Evolutionary conservation across 2,888 invertebrate species (phyloP).

Genomic region (Pollenia amentaria): DNA sequence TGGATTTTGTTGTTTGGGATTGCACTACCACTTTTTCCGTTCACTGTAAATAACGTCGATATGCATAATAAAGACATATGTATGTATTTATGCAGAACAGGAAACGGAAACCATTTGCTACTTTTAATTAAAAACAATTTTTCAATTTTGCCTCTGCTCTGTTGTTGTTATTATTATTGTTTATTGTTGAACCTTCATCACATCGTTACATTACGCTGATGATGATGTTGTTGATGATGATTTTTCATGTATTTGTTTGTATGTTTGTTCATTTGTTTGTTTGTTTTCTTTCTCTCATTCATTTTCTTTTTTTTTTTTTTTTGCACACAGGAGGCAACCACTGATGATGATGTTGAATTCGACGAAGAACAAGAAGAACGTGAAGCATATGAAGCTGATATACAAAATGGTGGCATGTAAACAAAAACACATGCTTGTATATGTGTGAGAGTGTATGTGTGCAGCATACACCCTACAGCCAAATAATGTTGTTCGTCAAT

Average conservation of each 20-base stretch:
- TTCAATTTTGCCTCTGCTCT: constrained; percentile 58
- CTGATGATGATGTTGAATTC: constrained; percentile 87
- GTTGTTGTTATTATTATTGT: constrained; percentile 34
- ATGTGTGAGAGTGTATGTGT: constrained; percentile 49
- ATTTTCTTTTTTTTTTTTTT: constrained; percentile 69
- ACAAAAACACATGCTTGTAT: constrained; percentile 53
- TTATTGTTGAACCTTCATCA: constrained; percentile 63
- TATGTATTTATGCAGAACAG: constrained; percentile 18
- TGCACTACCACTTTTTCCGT: background rate
- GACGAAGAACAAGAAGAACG: constrained; percentile 85
- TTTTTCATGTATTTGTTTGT: constrained; percentile 65
- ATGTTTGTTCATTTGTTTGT: constrained; percentile 30
- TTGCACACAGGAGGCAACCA: constrained; percentile 86
- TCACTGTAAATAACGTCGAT: constrained; percentile 23
- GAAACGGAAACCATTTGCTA: constrained; percentile 73
- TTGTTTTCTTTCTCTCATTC: constrained; percentile 51
- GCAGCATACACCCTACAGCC: constrained; percentile 49
- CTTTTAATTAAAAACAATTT: constrained; percentile 75
- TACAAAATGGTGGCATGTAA: constrained; percentile 82
- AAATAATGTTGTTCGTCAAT: constrained; percentile 54
- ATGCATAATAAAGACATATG: constrained; percentile 35
- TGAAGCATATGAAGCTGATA: constrained; percentile 80
- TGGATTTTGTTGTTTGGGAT: too few relatives aligned
- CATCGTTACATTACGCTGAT: constrained; percentile 41
- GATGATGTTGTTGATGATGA: constrained; percentile 37